Conservation (phyloP, 2,113 vertebrate species). For the Eretmodus cyanostictus region DNA sequence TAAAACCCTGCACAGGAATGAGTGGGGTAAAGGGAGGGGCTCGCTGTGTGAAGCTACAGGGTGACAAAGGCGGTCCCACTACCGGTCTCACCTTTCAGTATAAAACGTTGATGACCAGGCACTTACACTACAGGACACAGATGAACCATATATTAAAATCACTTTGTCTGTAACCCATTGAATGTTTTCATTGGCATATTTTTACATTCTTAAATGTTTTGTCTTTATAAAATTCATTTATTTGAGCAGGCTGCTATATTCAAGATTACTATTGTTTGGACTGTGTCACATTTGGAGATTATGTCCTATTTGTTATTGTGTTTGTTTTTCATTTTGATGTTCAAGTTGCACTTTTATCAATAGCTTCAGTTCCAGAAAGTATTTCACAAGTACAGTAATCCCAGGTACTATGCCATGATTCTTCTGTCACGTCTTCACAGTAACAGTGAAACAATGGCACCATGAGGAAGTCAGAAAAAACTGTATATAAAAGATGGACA, state of each 20-base stretch:
- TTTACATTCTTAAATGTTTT: neutral
- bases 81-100: neutral
- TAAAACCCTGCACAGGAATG: slow-evolving; percentile 39
- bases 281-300: neutral
- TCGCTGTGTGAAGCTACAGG: neutral
- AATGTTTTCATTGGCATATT: accelerated
- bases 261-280: neutral
- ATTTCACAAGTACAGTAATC: neutral
- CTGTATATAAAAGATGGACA: neutral
- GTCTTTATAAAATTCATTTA: accelerated
- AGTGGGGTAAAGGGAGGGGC: slow-evolving; percentile 44
- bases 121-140: neutral
- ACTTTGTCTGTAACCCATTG: accelerated
- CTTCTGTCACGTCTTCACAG: neutral
- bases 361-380: neutral
- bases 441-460: neutral
- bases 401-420: neutral
- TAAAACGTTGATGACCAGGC: neutral
- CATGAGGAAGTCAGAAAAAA: neutral
- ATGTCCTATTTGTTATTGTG: neutral
- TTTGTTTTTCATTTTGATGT: neutral
- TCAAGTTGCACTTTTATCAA: neutral
- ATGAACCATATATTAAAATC: neutral
- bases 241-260: neutral
- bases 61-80: accelerated